Base-by-base conservation (phyloP, 2,888 invertebrate species). In the Lasioglossum oenotherae region DNA sequence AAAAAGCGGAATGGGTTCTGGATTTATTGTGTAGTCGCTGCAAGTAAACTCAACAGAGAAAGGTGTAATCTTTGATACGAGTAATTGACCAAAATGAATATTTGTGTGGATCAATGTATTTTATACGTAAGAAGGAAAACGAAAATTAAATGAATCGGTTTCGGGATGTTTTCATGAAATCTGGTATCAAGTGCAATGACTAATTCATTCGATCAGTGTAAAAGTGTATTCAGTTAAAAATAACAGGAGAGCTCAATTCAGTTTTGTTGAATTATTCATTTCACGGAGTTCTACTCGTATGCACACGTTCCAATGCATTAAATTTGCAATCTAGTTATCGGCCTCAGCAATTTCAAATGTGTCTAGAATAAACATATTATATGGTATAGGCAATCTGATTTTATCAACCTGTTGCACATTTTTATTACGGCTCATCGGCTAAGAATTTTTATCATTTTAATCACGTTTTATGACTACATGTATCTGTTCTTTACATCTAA, bases 361-460 rank as follows among this genome's bases (percentile, higher is more conserved):
- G 38, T 69, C 67, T 35, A 69, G 38, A 69, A 38, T 38, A 69
- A 69, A 38, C 67, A 69, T 35, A 38, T 35, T 69, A 69, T 38
- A 10, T n/a, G 12, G n/a, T 67, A 23, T 19, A 23, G 35, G 19
- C 67, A 69, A 69, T 69, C 35, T 10, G 38, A 69, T 69, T 38
- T 69, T 38, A 23, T 69, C 38, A 69, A 69, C 67, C 67, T 69
- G 67, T 69, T 69, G 67, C 31, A 19, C 35, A 23, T 0, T 38
- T 69, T 69, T 69, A 35, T 69, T 69, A 23, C 67, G 23, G 67
- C 8, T 35, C 10, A 35, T 69, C 10, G 31, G 1, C 38, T 23
- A 38, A 69, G 64, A 69, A 69, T 69, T 69, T 38, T 8, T 35
- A 69, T 69, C 67, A 35, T 12, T 69, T 35, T 31, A 16, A 31